These are phyloP conservation scores for Pongo pygmaeus DNA, from an alignment of 2,113 vertebrate genomes.

Conservation along the genomic window DNA sequence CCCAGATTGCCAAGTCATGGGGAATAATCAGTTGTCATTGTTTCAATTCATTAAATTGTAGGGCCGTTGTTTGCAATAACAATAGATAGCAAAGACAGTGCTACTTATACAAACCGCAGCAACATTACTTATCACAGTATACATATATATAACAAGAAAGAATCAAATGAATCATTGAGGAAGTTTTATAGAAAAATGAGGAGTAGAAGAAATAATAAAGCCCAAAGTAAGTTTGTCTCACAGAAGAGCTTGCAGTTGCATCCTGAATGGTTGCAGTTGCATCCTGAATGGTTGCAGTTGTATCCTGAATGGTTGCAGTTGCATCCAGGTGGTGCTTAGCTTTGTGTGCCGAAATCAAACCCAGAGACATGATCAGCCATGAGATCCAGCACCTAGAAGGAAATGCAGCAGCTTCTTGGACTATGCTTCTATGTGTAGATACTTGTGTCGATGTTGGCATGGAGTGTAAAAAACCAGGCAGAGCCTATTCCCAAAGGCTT, in stretches of 20 bases:
- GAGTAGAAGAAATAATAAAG: neutral
- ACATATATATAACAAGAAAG: neutral
- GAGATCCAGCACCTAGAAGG: neutral
- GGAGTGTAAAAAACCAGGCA: too few relatives aligned
- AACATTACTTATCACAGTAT: neutral
- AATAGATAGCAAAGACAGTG: neutral
- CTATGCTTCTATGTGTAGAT: accelerated
- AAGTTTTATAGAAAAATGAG: neutral
- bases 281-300: too few relatives aligned
- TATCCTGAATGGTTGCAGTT: neutral
- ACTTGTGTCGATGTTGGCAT: accelerated
- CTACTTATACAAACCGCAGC: neutral
- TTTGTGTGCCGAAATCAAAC: accelerated
- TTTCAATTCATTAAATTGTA: neutral
- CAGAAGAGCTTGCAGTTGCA: neutral
- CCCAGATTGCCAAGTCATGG: neutral
- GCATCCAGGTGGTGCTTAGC: too few relatives aligned
- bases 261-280: too few relatives aligned
- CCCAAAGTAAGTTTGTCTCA: neutral
- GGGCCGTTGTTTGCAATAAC: neutral
- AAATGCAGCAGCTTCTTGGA: accelerated
- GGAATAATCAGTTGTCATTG: neutral
- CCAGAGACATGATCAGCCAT: accelerated
- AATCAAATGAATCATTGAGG: neutral
- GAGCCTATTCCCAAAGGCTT: neutral